Percentiles rank a stretch among this genome's conserved stretches.
Conservation (phyloP, 1,140 invertebrate genomes). For the Hormaphis cornu region DNA sequence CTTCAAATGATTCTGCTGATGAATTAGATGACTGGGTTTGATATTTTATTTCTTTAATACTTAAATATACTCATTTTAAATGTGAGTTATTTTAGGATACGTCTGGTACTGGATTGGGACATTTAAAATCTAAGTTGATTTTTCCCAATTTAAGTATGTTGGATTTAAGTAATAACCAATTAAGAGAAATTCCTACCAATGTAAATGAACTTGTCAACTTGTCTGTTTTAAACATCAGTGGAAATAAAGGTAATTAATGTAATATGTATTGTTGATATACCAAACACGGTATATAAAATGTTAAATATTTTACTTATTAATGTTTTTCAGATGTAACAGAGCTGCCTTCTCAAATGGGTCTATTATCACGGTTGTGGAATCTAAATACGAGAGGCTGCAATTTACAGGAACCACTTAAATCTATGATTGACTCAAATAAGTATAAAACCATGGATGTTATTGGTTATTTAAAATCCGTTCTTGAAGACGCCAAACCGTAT, state of each 20-base stretch:
- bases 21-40: constrained; percentile 38
- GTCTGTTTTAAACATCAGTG: constrained; percentile 87
- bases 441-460: constrained; percentile 95
- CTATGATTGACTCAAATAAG: constrained; percentile 85
- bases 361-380: constrained; percentile 89
- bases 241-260: constrained; percentile 57
- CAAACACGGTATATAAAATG: background rate
- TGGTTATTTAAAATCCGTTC: constrained; percentile 82
- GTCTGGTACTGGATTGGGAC: background rate
- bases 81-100: constrained; percentile 1
- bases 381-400: constrained; percentile 84
- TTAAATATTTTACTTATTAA: background rate
- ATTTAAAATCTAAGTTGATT: constrained; percentile 58
- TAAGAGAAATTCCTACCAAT: constrained; percentile 69
- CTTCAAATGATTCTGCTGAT: constrained; percentile 36
- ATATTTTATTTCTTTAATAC: constrained; percentile 35
- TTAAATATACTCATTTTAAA: background rate
- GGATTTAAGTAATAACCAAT: constrained; percentile 81
- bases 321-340: constrained; percentile 58
- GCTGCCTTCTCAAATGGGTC: constrained; percentile 88
- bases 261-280: background rate
- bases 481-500: constrained; percentile 87
- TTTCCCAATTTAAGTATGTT: constrained; percentile 92
- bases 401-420: constrained; percentile 77
- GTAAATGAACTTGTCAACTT: constrained; percentile 79